A percentile compares a stretch with the other conserved stretches of the same genome.
Conservation (phyloP, 1,140 invertebrate species). For the Drosophila bipectinata region DNA sequence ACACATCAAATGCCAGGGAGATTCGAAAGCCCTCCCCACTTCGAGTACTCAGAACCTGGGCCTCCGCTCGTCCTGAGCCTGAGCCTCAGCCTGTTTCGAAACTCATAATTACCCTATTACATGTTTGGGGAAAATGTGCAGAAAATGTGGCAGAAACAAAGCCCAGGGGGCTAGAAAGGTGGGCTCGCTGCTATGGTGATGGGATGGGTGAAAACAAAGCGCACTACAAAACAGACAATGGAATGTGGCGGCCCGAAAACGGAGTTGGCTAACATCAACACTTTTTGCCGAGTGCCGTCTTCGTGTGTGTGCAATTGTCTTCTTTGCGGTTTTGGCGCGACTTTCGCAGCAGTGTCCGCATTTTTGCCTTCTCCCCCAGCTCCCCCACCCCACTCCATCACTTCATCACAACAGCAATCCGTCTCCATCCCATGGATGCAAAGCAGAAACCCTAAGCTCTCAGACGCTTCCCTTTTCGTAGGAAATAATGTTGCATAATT, state of each 20-base stretch:
- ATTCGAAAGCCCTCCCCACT: background rate
- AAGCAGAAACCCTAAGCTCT: conserved; percentile 27
- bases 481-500: conserved; percentile 81
- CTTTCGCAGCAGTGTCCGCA: conserved; percentile 76
- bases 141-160: background rate
- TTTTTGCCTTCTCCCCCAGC: conserved; percentile 40
- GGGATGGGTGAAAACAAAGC: conserved; percentile 52
- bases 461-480: conserved; percentile 49
- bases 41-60: background rate
- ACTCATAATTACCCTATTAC: conserved; percentile 15
- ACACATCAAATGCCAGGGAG: conserved; percentile 6
- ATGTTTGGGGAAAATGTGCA: conserved; percentile 30
- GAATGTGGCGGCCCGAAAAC: conserved; percentile 72
- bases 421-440: conserved; percentile 47
- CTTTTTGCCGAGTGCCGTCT: conserved; percentile 31
- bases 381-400: background rate
- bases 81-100: background rate
- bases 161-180: conserved; percentile 6
- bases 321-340: conserved; percentile 65
- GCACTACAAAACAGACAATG: conserved; percentile 74
- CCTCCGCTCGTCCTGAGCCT: too few relatives aligned
- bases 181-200: background rate
- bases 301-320: conserved; percentile 54
- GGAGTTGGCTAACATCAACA: conserved; percentile 75
- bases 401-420: background rate